Evolutionary conservation across 2,113 vertebrate genomes (phyloP).

Genomic region (Mystacornis crossleyi): DNA sequence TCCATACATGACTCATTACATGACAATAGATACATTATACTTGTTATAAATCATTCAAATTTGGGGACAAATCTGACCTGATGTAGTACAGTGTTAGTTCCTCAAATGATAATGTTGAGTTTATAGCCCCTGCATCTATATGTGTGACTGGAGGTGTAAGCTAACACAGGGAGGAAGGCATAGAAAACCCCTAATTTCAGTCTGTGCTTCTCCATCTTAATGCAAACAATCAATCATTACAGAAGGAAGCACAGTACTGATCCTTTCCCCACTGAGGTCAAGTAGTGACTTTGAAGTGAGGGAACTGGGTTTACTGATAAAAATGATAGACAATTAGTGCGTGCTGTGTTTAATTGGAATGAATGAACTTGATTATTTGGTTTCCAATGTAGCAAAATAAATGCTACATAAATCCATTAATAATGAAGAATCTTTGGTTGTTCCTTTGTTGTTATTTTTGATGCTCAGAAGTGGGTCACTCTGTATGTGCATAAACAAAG

Average conservation of each 20-base stretch:
- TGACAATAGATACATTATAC: neutral
- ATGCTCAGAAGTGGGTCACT: slow-evolving; percentile 71
- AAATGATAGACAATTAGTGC: slow-evolving; percentile 58
- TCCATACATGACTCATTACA: neutral
- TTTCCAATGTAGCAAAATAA: slow-evolving; percentile 73
- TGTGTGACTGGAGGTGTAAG: neutral
- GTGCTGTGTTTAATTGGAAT: slow-evolving; percentile 65
- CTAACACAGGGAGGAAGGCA: neutral
- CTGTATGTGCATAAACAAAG: slow-evolving; percentile 68
- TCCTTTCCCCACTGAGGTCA: slow-evolving; percentile 23
- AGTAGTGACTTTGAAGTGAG: neutral
- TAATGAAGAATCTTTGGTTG: slow-evolving; percentile 62
- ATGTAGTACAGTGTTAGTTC: neutral
- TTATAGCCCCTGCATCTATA: neutral
- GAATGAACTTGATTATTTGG: slow-evolving; percentile 54
- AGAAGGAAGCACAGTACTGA: neutral
- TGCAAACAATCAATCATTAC: slow-evolving; percentile 40
- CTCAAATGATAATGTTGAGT: neutral
- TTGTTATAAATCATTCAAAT: neutral
- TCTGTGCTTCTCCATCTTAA: neutral
- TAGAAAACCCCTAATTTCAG: neutral
- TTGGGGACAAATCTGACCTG: neutral
- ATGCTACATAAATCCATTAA: slow-evolving; percentile 54
- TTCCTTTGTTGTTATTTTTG: slow-evolving; percentile 66
- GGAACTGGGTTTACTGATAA: neutral